Evolutionary conservation across 2,113 vertebrate genomes (phyloP).

Genomic region (Sebastes fasciatus): DNA sequence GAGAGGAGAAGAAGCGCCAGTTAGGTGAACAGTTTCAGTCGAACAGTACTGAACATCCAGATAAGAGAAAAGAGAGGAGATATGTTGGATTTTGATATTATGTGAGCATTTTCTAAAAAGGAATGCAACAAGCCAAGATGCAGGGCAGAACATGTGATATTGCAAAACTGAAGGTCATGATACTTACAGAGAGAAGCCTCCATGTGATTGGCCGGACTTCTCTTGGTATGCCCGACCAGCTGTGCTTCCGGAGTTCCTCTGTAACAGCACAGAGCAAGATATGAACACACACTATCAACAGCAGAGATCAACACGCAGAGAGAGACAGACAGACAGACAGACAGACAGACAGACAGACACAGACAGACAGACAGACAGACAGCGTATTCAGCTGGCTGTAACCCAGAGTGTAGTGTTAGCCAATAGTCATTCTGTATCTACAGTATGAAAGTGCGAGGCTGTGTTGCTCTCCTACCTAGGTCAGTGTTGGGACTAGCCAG

Average conservation of each 20-base stretch:
- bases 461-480: slow-evolving; percentile 87
- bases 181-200: slow-evolving; percentile 95
- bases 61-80: slow-evolving; percentile 16
- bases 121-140: neutral
- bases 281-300: slow-evolving; percentile 5
- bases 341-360: too few relatives aligned
- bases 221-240: slow-evolving; percentile 97
- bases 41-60: slow-evolving; percentile 17
- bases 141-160: neutral
- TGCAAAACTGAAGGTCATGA: slow-evolving; percentile 1
- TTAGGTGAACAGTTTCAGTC: slow-evolving; percentile 5
- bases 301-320: neutral
- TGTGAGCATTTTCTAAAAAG: neutral
- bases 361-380: too few relatives aligned
- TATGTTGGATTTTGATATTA: neutral
- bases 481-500: slow-evolving; percentile 94
- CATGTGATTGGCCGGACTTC: slow-evolving; percentile 96
- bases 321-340: neutral
- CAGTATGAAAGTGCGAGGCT: too few relatives aligned
- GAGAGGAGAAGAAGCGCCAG: neutral
- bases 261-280: slow-evolving; percentile 47
- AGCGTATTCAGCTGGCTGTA: neutral
- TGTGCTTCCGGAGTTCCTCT: slow-evolving; percentile 98
- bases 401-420: neutral
- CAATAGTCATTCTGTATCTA: neutral